Base-by-base conservation (phyloP, 2,888 invertebrate species). In the Hemicrepidius hirtus region DNA sequence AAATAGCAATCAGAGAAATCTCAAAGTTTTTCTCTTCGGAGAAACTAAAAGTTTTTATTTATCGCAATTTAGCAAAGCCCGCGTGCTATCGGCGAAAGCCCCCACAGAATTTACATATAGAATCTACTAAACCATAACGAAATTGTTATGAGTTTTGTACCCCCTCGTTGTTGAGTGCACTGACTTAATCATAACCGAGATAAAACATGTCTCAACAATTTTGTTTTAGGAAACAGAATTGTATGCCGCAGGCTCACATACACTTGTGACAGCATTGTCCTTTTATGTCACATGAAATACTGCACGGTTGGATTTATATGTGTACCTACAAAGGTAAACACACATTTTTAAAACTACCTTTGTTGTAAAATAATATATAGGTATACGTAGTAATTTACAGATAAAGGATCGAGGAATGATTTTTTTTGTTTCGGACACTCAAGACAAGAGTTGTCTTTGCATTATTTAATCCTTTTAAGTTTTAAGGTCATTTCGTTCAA, bases 91-190 rank as follows among this genome's bases (percentile, higher is more conserved):
- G 67, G 66, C 57, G 32, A 66, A 41, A 57, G 41, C 57, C 24
- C 18, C 44, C 65, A n/a, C 44, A 37, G 18, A 68, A 68, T 68
- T 68, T 68, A 35, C 68, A 68, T 68, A 68, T 40, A 60, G 37
- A 68, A 60, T 68, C 68, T 50, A 60, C 49, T 68, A 68, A 49
- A 67, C 44, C 44, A 57, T 16, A 41, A 67, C 35, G n/a, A 60
- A 60, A 68, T 68, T 68, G 68, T 68, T 68, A 68, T 40, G 68
- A 60, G 68, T 60, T 60, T 50, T 50, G 68, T 68, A 60, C 60
- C 59, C n/a, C 68, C 37, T 21, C 37, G 37, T 66, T 24, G 32
- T 20, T 40, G 35, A 40, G 60, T 68, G 68, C 60, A 68, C 60
- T 68, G 68, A 68, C 68, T 68, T 60, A 60, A 60, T 60, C 59